phyloP scores from a whole-genome alignment of 2,888 invertebrate species.

The Nesidiocoris tenuis region DNA sequence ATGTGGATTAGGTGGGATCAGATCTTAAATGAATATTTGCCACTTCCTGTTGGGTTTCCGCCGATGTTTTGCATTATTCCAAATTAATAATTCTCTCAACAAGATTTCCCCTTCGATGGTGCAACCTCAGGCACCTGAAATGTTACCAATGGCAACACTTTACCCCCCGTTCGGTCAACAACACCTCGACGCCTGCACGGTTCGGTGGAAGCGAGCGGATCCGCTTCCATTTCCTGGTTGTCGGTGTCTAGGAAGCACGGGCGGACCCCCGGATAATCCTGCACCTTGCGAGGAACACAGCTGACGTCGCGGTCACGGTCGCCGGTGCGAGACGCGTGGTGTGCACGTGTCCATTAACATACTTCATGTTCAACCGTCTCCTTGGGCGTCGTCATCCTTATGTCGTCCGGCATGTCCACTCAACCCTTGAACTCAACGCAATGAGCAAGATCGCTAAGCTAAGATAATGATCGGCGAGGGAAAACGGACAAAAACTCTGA shows the following conservation, averaged over 20 bases:
- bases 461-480: too few species aligned
- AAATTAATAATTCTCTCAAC: too few species aligned
- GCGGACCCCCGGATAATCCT: conserved; percentile 35
- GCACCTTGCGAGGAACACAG: conserved; percentile 39
- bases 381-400: conserved; percentile 1
- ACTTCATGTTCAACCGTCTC: conserved; percentile 22
- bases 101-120: too few species aligned
- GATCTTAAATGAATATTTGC: too few species aligned
- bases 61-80: too few species aligned
- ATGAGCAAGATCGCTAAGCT: background rate
- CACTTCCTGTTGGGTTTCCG: too few species aligned
- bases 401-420: background rate
- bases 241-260: conserved; percentile 28
- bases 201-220: conserved; percentile 17
- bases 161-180: too few species aligned
- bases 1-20: too few species aligned
- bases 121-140: too few species aligned
- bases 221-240: conserved; percentile 29
- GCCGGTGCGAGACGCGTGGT: conserved; percentile 41
- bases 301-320: conserved; percentile 42
- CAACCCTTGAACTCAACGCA: conserved; percentile 1
- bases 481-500: background rate
- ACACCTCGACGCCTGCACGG: conserved; percentile 2
- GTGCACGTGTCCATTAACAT: conserved; percentile 41
- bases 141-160: too few species aligned